These are phyloP conservation scores for Drosophila recens DNA, from an alignment of 2,888 invertebrate genomes.

Conservation along the genomic window DNA sequence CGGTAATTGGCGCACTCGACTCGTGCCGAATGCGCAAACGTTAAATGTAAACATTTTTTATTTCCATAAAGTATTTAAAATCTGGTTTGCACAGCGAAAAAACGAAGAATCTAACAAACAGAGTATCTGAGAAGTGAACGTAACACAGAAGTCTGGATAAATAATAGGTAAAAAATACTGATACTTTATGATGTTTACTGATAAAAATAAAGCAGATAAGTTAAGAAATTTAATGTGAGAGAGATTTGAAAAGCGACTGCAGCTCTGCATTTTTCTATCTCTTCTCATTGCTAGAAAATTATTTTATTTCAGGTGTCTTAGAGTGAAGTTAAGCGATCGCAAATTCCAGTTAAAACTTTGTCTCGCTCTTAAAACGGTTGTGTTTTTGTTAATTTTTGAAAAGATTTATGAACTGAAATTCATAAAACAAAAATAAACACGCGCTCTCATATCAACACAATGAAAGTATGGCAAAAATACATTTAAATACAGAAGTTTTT, in stretches of 20 bases:
- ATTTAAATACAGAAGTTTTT: slow-evolving; percentile 30
- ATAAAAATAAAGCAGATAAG: slow-evolving; percentile 6
- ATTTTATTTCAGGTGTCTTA: neutral
- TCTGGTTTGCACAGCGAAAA: slow-evolving; percentile 2
- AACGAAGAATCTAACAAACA: neutral
- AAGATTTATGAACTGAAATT: slow-evolving; percentile 14
- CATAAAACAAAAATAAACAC: slow-evolving; percentile 24
- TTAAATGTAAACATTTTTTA: slow-evolving; percentile 48
- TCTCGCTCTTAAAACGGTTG: neutral
- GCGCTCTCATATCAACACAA: slow-evolving; percentile 74
- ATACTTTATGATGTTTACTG: neutral
- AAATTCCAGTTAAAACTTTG: neutral
- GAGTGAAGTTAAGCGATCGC: no score
- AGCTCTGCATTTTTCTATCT: neutral
- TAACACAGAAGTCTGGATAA: slow-evolving; percentile 21
- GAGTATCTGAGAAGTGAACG: slow-evolving; percentile 11
- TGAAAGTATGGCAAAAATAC: slow-evolving; percentile 48
- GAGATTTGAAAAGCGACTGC: neutral
- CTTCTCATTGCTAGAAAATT: neutral
- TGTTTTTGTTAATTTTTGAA: neutral
- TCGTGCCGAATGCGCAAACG: slow-evolving; percentile 54
- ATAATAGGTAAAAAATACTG: neutral
- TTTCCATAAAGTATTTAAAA: slow-evolving; percentile 19
- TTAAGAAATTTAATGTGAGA: neutral
- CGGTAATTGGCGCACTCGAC: slow-evolving; percentile 48